phyloP scores from a whole-genome alignment of 2,888 invertebrate species.

The Mylabris sibirica region DNA sequence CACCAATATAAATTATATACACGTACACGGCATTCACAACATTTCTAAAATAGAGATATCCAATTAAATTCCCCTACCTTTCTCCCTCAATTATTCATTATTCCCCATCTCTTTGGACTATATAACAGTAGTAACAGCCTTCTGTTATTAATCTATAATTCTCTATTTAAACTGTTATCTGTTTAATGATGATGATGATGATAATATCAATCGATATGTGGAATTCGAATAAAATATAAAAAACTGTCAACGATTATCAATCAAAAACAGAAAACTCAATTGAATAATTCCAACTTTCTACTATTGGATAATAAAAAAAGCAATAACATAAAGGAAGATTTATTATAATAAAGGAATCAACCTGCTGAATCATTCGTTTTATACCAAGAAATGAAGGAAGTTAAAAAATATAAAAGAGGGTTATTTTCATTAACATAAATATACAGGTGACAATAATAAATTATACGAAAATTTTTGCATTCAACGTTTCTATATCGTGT shows the following conservation, averaged over 20 bases:
- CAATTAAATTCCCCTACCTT: slow-evolving; percentile 23
- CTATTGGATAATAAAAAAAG: not conserved
- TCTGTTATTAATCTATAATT: too few relatives aligned
- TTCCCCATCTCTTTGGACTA: not conserved
- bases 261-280: not conserved
- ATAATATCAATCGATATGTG: not conserved
- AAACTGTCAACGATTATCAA: not conserved
- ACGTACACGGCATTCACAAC: slow-evolving; percentile 9
- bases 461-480: slow-evolving; percentile 25
- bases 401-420: not conserved
- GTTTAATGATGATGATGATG: not conserved
- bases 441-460: slow-evolving; percentile 20
- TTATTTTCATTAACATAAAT: not conserved
- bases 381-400: not conserved
- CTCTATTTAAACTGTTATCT: not conserved
- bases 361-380: not conserved
- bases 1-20: slow-evolving; percentile 20
- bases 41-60: slow-evolving; percentile 23
- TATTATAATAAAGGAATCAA: too few relatives aligned
- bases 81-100: not conserved
- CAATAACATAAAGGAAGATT: too few relatives aligned
- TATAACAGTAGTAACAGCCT: not conserved
- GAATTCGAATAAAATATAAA: not conserved
- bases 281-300: not conserved
- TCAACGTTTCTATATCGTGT: slow-evolving; percentile 32